Base-by-base conservation (phyloP, 2,888 invertebrate genomes). In the Noctuana brunneofusca region DNA sequence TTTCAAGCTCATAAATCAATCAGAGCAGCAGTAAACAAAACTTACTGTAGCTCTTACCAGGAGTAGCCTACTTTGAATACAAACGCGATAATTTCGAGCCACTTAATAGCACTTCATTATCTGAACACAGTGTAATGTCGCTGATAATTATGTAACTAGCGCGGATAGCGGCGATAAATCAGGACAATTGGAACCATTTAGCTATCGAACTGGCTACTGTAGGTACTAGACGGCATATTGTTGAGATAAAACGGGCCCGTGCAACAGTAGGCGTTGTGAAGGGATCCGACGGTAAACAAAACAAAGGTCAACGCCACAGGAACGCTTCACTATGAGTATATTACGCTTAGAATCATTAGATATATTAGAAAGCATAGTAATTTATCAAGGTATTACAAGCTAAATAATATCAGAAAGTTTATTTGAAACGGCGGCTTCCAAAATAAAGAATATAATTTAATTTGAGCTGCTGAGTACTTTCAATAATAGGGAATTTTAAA, bases 301-400 rank as follows among this genome's bases (percentile, higher is more conserved):
- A 78, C 71, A 64, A 73, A 78, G 87, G 84, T 86, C 86, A 87
- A 81, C 82, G 86, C 69, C 81, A 76, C 74, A 69, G 71, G 69
- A 67, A 66, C 69, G 68, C 60, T 68, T 63, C 30, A 38, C 54
- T 30, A 35, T 32, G 41, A 18, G 16, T 3, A 41, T 41, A 55
- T 49, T 55, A 55, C 35, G 54, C 1, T 62, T n/a, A n/a, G n/a
- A n/a, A n/a, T n/a, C n/a, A n/a, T n/a, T n/a, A n/a, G n/a, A n/a
- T n/a, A n/a, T n/a, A n/a, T n/a, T n/a, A n/a, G 59, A 53, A 58
- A 46, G 20, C 27, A 9, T 8, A 6, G 24, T 24, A 48, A 48
- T 48, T 22, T n/a, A 12, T 48, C 22, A 22, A 22, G 5, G n/a
- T 35, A 35, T 1, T 35, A 35, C 4, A 27, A 27, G 27, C 8